Evolutionary conservation across 1,140 invertebrate genomes (phyloP), one percentile per base, ranked within the genome.

Genomic region (Carcinoscorpius rotundicauda): DNA sequence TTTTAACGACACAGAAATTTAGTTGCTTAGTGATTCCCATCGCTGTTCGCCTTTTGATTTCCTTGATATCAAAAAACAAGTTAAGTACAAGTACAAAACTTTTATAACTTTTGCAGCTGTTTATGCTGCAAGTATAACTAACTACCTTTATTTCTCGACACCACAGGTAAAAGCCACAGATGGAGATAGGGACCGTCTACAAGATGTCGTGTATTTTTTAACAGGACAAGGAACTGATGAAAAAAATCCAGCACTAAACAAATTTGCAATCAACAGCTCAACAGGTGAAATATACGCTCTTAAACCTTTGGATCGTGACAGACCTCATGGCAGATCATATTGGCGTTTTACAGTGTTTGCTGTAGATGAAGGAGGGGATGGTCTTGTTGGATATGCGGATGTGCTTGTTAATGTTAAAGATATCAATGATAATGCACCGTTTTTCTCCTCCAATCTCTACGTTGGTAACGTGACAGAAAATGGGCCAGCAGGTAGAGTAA

Each of bases 281-380:
- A 92, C 88, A 4, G 93, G 93, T 59, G 91, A 93, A 77, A 95
- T 97, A 76, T 94, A 88, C 60, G 72, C 73, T 3, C 66, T 81
- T 8, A 81, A 94, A 87, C 89, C 91, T 10, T 78, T 99, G 75
- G 96, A 99, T 79, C 83, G 96, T 71, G 97, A 99, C 83, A 89
- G 94, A 75, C 95, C 96, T 0, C 91, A 91, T 74, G 96, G 96
- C 11, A 80, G 94, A 62, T 92, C 95, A 3, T 91, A 94, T 73
- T 98, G 95, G 93, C 85, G 95, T 71, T 98, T 99, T 77, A 98
- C 95, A 4, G 94, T 98, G 4, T 95, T 96, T 74, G 95, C 94
- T 60, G 91, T 95, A 78, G 95, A 98, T 75, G 94, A 97, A 80
- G 91, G 91, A 4, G 92, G 92, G 53, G 92, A 94, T 78, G 93